Base-by-base conservation (phyloP, 2,113 vertebrate genomes). In the Cyanoderma ruficeps region DNA sequence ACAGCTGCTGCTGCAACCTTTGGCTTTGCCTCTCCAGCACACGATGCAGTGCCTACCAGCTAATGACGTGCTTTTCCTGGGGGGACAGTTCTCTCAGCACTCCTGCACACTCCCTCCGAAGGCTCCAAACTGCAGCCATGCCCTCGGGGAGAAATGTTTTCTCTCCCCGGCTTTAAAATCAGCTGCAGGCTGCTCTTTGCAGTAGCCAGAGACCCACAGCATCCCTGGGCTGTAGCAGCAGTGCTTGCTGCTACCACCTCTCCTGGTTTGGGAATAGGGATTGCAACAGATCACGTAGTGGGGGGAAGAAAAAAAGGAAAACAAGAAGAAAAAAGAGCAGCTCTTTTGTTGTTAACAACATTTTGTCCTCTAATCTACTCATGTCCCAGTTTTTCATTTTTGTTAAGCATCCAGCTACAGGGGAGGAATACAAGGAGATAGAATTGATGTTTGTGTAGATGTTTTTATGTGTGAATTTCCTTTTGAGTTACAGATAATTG, bases 1-100 rank as follows among this genome's bases (percentile, higher is more conserved):
- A 57, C 89, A 94, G 92, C 94, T 71, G 93, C 22, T 89, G 83
- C 83, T 47, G 63, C 65, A 87, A 9, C 80, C 94, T 91, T 72
- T 83, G 89, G 35, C 28, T 90, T 90, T 94, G 67, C 52, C 75
- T 41, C 42, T 68, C 13, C 56, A 11, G 1, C 3, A 28, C 50
- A 35, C 1, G 9, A 35, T 19, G 42, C 35, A 19, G 72, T 57
- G 76, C 76, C 50, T 35, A 20, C 23, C 47, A 74, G 47, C 16
- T 74, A 52, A 94, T 15, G 80, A 68, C 84, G 84, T n/a, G 63
- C 2, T 85, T 93, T 87, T 90, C 75, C 85, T 46, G 47, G 55
- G 61, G 75, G 55, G 30, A 31, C 53, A 76, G 33, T 11, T 47
- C 61, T 81, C 42, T 60, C 6, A 7, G 24, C 70, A 31, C 42